These are phyloP conservation scores for Aldabrachelys gigantea DNA, from an alignment of 2,113 vertebrate species.

Conservation along the genomic window DNA sequence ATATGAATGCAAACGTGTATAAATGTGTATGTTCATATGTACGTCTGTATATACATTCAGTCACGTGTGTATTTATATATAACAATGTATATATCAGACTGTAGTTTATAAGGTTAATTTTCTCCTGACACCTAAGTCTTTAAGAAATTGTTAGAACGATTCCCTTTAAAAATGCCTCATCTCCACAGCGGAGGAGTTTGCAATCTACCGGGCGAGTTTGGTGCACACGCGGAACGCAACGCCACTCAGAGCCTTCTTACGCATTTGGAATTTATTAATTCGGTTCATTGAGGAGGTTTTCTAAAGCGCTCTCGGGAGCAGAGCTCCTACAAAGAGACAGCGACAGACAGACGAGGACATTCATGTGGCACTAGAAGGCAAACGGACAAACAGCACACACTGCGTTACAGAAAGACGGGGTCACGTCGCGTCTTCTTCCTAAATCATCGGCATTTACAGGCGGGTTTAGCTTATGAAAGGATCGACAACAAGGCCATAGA, in stretches of 20 bases:
- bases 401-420: not conserved
- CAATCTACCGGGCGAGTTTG: not conserved
- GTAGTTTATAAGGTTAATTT: not conserved
- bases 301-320: not conserved
- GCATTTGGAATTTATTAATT: not conserved
- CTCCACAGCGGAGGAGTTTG: accelerated
- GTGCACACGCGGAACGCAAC: not conserved
- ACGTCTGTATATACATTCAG: not conserved
- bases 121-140: not conserved
- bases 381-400: not conserved
- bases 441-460: not conserved
- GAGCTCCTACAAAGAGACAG: not conserved
- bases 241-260: not conserved
- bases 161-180: not conserved
- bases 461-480: not conserved
- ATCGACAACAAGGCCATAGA: not conserved
- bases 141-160: not conserved
- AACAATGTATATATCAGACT: not conserved
- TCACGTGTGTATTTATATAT: not conserved
- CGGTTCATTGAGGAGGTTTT: not conserved
- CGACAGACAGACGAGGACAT: not conserved
- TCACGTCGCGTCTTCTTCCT: not conserved
- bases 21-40: not conserved
- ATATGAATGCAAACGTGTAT: not conserved
- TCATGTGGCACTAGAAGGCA: not conserved